These are phyloP conservation scores for Tokudaia muenninki DNA, from an alignment of 2,797 vertebrate genomes.

Conservation along the genomic window DNA sequence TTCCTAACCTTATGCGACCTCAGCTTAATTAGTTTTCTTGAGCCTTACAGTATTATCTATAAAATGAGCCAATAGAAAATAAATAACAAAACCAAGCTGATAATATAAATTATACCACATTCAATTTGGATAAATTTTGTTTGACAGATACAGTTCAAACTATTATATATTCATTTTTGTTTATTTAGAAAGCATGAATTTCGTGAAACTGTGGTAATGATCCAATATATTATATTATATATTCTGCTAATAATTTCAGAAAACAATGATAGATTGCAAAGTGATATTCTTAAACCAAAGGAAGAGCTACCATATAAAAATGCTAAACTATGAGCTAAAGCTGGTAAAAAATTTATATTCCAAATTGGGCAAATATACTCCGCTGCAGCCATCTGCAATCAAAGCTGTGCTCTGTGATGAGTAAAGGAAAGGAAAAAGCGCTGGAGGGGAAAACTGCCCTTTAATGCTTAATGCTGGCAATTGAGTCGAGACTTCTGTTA, in stretches of 20 bases:
- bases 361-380: background rate
- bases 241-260: constrained; percentile 9
- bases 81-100: background rate
- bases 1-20: constrained; percentile 55
- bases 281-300: background rate
- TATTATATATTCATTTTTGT: background rate
- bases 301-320: background rate
- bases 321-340: background rate
- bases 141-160: constrained; percentile 14
- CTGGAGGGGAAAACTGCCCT: background rate
- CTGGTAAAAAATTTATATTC: constrained; percentile 15
- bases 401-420: background rate
- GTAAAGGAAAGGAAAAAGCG: background rate
- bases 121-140: background rate
- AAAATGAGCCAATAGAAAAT: constrained; percentile 55
- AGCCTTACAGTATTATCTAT: background rate
- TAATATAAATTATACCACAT: background rate
- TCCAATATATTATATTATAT: background rate
- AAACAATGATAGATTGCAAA: background rate
- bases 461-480: background rate
- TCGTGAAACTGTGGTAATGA: background rate
- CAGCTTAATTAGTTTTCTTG: constrained; percentile 62
- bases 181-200: constrained; percentile 24
- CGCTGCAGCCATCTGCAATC: background rate
- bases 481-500: background rate